Percentiles rank a stretch among this genome's conserved stretches.
phyloP scores from a whole-genome alignment of 2,797 vertebrate genomes.

The Allobates femoralis region DNA sequence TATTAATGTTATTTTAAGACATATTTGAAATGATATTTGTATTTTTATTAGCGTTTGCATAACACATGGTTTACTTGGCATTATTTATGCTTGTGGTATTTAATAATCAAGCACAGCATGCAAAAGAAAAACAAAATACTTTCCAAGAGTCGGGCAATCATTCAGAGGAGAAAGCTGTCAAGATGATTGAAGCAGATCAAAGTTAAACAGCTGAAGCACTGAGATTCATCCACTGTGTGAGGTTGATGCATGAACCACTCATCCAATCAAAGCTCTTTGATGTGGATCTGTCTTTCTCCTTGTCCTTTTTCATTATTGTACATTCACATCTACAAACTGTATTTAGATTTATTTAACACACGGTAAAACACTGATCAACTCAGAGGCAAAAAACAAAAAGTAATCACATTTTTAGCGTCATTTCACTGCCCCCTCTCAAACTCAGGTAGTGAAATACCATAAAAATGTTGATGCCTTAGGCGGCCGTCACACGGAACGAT shows the following conservation, averaged over 20 bases:
- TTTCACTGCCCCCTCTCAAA: background rate
- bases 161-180: slow-evolving; percentile 60
- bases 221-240: slow-evolving; percentile 45
- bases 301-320: slow-evolving; percentile 28
- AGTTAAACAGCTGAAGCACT: slow-evolving; percentile 46
- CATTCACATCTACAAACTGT: slow-evolving; percentile 20
- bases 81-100: slow-evolving; percentile 61
- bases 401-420: background rate
- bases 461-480: background rate
- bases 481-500: no score
- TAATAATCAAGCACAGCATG: slow-evolving; percentile 64
- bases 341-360: slow-evolving; percentile 21
- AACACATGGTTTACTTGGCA: slow-evolving; percentile 61
- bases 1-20: slow-evolving; percentile 32
- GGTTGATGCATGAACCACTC: slow-evolving; percentile 41
- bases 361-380: background rate
- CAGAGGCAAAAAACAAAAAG: background rate
- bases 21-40: slow-evolving; percentile 34
- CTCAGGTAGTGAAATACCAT: background rate
- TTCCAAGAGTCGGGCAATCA: slow-evolving; percentile 59
- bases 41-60: slow-evolving; percentile 56
- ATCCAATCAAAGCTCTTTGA: slow-evolving; percentile 47
- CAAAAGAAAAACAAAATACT: slow-evolving; percentile 54
- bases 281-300: slow-evolving; percentile 30
- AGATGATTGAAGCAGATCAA: slow-evolving; percentile 60